These are phyloP conservation scores for Peucedramus taeniatus DNA, from an alignment of 2,113 vertebrate species.

Conservation along the genomic window DNA sequence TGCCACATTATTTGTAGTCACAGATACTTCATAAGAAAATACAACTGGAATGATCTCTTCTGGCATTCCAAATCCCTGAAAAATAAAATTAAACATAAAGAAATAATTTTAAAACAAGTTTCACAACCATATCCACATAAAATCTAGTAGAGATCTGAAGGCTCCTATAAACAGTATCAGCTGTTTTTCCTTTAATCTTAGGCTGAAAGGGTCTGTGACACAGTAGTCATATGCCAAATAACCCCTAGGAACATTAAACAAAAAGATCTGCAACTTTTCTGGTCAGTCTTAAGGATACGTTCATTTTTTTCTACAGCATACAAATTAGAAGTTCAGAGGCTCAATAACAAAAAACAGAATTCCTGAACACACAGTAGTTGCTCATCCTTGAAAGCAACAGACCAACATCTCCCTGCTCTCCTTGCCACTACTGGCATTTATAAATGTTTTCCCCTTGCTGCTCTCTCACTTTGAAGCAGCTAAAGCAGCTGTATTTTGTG, in stretches of 20 bases:
- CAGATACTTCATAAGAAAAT: not conserved
- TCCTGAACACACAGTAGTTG: not conserved
- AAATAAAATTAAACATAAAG: not conserved
- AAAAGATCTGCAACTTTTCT: not conserved
- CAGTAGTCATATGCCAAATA: not conserved
- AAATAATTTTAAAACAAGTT: not conserved
- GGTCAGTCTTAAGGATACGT: not conserved
- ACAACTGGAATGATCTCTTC: slow-evolving; percentile 18
- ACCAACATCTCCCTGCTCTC: not conserved
- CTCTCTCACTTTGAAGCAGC: slow-evolving; percentile 5
- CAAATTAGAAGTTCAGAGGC: not conserved
- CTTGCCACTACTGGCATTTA: not conserved
- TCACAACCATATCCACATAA: not conserved
- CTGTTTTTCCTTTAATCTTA: not conserved
- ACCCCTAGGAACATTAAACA: not conserved
- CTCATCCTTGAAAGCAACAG: not conserved
- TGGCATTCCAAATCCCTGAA: not conserved
- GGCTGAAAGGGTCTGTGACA: not conserved
- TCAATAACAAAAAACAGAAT: not conserved
- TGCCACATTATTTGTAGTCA: not conserved
- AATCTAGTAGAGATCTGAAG: not conserved
- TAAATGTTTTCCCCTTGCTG: not conserved
- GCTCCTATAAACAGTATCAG: not conserved
- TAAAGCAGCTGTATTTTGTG: not conserved
- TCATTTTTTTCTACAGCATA: not conserved